These are phyloP conservation scores for Pseudotriccus pelzelni DNA, from an alignment of 2,797 vertebrate species.

Conservation along the genomic window DNA sequence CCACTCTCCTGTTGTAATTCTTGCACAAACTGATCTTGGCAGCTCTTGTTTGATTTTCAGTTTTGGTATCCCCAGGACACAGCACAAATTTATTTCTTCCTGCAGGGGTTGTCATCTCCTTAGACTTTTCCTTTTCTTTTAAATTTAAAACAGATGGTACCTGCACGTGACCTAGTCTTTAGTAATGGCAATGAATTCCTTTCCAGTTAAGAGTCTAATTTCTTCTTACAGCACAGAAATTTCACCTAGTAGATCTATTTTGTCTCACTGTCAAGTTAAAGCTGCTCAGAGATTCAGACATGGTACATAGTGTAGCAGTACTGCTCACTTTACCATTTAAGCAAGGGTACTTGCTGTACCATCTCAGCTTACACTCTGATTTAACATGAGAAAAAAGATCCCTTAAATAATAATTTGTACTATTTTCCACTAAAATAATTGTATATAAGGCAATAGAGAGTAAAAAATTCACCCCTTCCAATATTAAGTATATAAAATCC, in stretches of 20 bases:
- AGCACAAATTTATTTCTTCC: background rate
- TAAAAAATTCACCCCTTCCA: background rate
- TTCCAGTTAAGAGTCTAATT: background rate
- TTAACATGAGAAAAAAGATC: background rate
- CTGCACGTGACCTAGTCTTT: background rate
- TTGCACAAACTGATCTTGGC: background rate
- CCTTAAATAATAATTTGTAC: background rate
- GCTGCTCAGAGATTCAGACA: background rate
- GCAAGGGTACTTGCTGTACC: background rate
- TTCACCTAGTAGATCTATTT: background rate
- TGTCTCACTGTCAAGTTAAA: background rate
- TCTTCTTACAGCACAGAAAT: background rate
- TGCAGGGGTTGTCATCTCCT: background rate
- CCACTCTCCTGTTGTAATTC: background rate
- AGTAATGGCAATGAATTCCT: background rate
- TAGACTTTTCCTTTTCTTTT: background rate
- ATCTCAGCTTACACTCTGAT: background rate
- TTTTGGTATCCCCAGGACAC: background rate
- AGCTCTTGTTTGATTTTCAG: background rate
- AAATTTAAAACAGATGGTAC: background rate
- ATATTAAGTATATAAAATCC: background rate
- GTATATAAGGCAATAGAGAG: background rate
- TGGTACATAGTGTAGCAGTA: accelerated
- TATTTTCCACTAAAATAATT: background rate
- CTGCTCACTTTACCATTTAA: background rate